Evolutionary conservation across 2,113 vertebrate species (phyloP), one percentile per base, ranked within the genome.

Genomic region (Hippocampus abdominalis): DNA sequence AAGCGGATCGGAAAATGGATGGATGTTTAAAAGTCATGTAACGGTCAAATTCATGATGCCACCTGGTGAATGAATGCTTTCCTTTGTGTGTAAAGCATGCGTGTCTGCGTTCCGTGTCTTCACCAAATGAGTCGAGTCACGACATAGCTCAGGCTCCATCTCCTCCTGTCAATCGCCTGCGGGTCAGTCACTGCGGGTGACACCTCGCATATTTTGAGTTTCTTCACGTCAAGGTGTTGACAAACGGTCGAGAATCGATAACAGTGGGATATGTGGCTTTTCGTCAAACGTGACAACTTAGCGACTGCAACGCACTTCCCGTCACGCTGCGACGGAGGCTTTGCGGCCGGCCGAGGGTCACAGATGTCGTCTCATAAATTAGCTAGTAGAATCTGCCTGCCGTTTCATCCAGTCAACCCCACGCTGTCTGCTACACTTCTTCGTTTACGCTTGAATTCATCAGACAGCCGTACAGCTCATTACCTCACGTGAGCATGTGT

Each of bases 311-410:
- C 15, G 40, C 12, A 44, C 56, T 36, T 80, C 49, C 11, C 29
- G 49, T 66, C n/a, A 13, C 54, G 36, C 29, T 9, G n/a, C 49
- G 64, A 67, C 70, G 9, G 27, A 69, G 21, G 77, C 75, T 62
- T 44, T 51, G 27, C 32, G 60, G 56, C 64, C 67, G 46, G 60
- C 15, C 20, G 70, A n/a, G 23, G 42, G 27, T 70, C 23, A 23
- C 59, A 11, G 49, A 69, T 69, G 61, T 76, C 75, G 59, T 71
- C 62, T 81, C 71, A 69, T 71, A 78, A 76, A 75, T 78, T 61
- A 72, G 64, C 76, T 82, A 78, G 84, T 78, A 66, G 82, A 83
- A 86, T 79, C 63, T 74, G 63, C 67, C 72, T 8, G 16, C 49
- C 57, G 76, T 71, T 68, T 79, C 72, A 81, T 79, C 70, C 69